These are phyloP conservation scores for Melieria picta DNA, from an alignment of 2,888 invertebrate species.

Conservation along the genomic window DNA sequence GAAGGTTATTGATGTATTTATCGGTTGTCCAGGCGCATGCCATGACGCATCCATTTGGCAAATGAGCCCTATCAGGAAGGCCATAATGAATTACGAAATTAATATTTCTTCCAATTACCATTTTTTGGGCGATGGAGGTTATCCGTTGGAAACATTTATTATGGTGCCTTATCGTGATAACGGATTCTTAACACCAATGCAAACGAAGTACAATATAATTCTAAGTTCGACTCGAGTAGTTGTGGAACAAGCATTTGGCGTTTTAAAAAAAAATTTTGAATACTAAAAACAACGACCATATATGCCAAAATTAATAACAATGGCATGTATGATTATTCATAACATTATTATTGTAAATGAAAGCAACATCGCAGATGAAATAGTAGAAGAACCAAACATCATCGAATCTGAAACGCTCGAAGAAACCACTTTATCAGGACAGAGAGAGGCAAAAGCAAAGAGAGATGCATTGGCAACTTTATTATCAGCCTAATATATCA, in stretches of 20 bases:
- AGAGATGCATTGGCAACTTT: neutral
- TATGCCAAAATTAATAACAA: constrained; percentile 11
- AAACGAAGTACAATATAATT: constrained; percentile 30
- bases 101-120: constrained; percentile 4
- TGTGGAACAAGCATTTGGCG: constrained; percentile 10
- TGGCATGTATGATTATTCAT: neutral
- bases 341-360: constrained; percentile 19
- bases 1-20: constrained; percentile 4
- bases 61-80: neutral
- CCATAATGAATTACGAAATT: neutral
- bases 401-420: constrained; percentile 17
- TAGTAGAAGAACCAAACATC: constrained; percentile 19
- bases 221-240: constrained; percentile 30
- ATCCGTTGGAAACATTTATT: neutral
- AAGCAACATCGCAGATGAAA: constrained; percentile 7
- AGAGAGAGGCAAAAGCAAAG: constrained; percentile 26
- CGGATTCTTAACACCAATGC: constrained; percentile 33
- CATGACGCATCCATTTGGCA: neutral
- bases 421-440: constrained; percentile 26
- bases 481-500: constrained; percentile 2
- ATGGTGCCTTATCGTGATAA: constrained; percentile 28
- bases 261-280: neutral
- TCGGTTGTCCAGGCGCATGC: neutral
- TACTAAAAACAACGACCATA: neutral
- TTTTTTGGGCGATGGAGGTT: constrained; percentile 9